These are phyloP conservation scores for Lingula anatina DNA, from an alignment of 2,888 invertebrate genomes.

Conservation along the genomic window DNA sequence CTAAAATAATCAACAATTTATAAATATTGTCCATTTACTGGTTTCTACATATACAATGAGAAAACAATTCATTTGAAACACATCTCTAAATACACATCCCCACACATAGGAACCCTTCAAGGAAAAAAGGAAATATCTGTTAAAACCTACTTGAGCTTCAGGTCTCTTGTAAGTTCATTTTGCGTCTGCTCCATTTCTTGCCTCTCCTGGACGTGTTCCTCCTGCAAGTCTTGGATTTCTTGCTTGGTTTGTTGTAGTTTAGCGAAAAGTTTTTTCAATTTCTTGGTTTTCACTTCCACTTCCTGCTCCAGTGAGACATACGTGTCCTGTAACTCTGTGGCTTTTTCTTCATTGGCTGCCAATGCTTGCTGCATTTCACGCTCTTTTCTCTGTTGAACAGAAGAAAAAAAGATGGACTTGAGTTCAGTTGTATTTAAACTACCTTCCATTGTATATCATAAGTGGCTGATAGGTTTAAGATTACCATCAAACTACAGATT, in stretches of 20 bases:
- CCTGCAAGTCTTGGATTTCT: conserved; percentile 76
- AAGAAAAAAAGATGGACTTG: too few species aligned
- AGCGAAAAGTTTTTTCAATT: conserved; percentile 80
- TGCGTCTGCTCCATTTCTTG: conserved; percentile 87
- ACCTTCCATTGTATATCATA: too few species aligned
- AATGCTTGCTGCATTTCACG: conserved; percentile 91
- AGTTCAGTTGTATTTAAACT: too few species aligned
- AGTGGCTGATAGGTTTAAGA: too few species aligned
- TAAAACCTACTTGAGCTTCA: conserved; percentile 71
- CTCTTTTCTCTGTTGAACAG: conserved; percentile 55
- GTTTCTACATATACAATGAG: too few species aligned
- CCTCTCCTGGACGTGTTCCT: conserved; percentile 85
- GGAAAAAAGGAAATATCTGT: too few species aligned
- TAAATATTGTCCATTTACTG: too few species aligned
- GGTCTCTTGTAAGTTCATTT: conserved; percentile 81
- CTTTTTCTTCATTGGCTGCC: conserved; percentile 89
- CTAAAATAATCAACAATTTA: too few species aligned
- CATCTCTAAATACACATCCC: too few species aligned
- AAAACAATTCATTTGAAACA: too few species aligned
- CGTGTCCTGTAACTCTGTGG: conserved; percentile 82
- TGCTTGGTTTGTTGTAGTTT: conserved; percentile 72
- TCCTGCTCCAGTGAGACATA: conserved; percentile 91
- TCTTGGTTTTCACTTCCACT: conserved; percentile 92
- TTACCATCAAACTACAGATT: too few species aligned
- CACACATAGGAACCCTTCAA: too few species aligned